phyloP scores from a whole-genome alignment of 2,888 invertebrate genomes.

The Heteromurus nitidus region DNA sequence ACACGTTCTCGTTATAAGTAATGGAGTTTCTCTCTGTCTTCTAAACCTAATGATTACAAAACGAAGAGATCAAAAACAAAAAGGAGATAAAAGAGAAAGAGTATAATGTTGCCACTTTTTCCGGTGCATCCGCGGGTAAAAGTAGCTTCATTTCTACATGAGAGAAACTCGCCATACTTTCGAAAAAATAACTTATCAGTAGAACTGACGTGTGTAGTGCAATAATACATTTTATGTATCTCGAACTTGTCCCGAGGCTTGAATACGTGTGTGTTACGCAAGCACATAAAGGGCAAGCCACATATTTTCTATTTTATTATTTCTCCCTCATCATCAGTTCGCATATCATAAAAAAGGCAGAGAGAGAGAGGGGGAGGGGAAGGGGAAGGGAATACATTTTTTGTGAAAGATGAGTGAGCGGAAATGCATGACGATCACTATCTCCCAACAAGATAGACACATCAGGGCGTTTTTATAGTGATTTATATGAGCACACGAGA shows the following conservation, averaged over 20 bases:
- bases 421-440: neutral
- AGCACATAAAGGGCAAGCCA: slow-evolving; percentile 2
- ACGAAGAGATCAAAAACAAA: neutral
- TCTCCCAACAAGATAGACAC: neutral
- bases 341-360: neutral
- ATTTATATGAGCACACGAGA: slow-evolving; percentile 9
- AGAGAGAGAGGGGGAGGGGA: neutral
- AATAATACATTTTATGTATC: no score
- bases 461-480: slow-evolving; percentile 33
- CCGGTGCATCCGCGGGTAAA: no score
- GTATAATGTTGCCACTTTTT: no score
- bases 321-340: neutral
- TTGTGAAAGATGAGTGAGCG: neutral
- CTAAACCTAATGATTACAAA: neutral
- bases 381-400: neutral
- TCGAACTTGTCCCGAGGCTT: neutral
- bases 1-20: neutral
- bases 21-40: neutral
- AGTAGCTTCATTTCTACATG: neutral
- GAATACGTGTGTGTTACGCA: neutral
- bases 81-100: neutral
- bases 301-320: neutral
- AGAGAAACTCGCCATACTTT: neutral
- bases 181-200: neutral
- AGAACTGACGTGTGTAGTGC: neutral